A percentile compares a stretch with the other conserved stretches of the same genome.
These are phyloP conservation scores for Sarcophaga caerulescens DNA, from an alignment of 2,888 invertebrate species.

Conservation along the genomic window DNA sequence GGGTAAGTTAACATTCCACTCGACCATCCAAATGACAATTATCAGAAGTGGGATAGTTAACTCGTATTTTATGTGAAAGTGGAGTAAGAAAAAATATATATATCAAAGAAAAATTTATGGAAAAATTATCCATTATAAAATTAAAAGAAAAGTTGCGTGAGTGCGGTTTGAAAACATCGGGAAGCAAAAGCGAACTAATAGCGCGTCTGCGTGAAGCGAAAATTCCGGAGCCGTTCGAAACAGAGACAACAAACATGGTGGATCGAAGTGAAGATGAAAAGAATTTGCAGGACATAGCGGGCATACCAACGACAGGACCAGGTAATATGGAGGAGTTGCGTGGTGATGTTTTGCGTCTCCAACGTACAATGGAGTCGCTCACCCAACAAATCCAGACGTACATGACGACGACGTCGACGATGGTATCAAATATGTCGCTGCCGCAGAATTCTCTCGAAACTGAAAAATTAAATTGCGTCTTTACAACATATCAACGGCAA, in stretches of 20 bases:
- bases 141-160: constrained; percentile 22
- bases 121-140: constrained; percentile 11
- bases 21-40: background rate
- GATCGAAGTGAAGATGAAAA: background rate
- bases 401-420: constrained; percentile 30
- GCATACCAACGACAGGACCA: constrained; percentile 13
- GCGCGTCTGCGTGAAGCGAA: constrained; percentile 16
- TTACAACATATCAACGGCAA: background rate
- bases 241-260: background rate
- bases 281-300: constrained; percentile 9
- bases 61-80: too few relatives aligned
- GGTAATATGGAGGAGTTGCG: constrained; percentile 16
- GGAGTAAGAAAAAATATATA: too few relatives aligned
- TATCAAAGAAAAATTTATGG: background rate
- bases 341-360: constrained; percentile 32
- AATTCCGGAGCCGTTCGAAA: too few relatives aligned
- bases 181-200: constrained; percentile 15
- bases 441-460: background rate
- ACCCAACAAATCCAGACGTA: constrained; percentile 10
- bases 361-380: constrained; percentile 31
- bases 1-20: too few relatives aligned
- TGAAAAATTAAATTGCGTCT: background rate
- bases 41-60: background rate
- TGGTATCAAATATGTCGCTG: constrained; percentile 9
- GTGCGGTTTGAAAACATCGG: constrained; percentile 24